A percentile compares a stretch with the other conserved stretches of the same genome.
Conservation (phyloP, 2,888 invertebrate species). For the Yponomeuta sedellus region DNA sequence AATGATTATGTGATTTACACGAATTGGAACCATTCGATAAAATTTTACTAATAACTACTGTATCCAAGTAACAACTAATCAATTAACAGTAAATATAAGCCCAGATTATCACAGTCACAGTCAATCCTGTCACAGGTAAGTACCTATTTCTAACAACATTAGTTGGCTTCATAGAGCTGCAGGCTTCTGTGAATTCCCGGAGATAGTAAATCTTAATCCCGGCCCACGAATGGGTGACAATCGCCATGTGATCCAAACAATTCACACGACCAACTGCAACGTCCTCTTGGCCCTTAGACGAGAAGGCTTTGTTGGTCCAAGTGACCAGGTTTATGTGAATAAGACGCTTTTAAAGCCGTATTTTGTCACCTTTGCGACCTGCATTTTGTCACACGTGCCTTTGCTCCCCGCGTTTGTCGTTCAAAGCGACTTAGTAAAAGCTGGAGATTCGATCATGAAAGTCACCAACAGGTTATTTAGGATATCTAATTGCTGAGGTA, state of each 20-base stretch:
- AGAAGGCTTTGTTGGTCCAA: constrained; percentile 29
- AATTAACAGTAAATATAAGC: no score
- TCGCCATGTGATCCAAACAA: constrained; percentile 53
- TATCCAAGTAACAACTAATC: not conserved
- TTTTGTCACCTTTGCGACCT: no score
- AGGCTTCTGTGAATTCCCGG: constrained; percentile 5
- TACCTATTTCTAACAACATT: not conserved
- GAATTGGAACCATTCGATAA: not conserved
- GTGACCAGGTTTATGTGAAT: not conserved
- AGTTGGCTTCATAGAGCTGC: not conserved
- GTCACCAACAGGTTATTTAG: no score
- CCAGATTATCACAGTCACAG: no score
- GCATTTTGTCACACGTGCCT: no score
- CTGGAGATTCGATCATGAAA: no score
- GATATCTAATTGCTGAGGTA: no score
- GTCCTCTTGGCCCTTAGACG: constrained; percentile 33
- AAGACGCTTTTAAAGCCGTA: no score
- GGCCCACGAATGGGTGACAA: constrained; percentile 58
- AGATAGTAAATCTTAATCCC: constrained; percentile 63
- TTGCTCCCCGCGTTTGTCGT: no score
- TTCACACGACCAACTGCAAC: constrained; percentile 50
- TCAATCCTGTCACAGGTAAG: no score
- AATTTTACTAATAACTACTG: not conserved
- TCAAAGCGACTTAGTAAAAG: no score
- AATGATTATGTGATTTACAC: not conserved